A percentile compares a stretch with the other conserved stretches of the same genome.
These are phyloP conservation scores for Morinoia aosen DNA, from an alignment of 2,888 invertebrate species.

Conservation along the genomic window DNA sequence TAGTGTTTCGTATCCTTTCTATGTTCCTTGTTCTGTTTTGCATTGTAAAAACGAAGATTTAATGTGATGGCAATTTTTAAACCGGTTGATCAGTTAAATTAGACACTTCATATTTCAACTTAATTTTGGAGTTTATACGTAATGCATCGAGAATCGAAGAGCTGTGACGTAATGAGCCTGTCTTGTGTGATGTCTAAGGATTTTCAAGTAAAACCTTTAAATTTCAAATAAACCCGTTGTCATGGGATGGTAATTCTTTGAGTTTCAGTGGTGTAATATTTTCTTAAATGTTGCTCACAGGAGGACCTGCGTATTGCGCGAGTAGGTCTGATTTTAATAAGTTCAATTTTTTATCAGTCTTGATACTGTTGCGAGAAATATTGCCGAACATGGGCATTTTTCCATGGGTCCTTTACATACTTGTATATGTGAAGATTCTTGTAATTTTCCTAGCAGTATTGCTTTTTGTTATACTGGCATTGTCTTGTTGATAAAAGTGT, in stretches of 20 bases:
- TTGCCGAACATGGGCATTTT: background rate
- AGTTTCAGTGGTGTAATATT: background rate
- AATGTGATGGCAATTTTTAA: background rate
- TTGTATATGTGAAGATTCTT: background rate
- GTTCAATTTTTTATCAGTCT: background rate
- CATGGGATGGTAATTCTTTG: too few species aligned
- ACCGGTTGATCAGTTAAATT: background rate
- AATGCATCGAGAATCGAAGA: background rate
- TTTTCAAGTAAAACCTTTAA: too few species aligned
- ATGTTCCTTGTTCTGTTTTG: background rate
- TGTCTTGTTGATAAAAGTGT: background rate
- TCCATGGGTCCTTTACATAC: background rate
- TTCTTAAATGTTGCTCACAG: background rate
- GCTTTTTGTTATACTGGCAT: background rate
- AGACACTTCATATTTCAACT: background rate
- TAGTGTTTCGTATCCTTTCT: background rate
- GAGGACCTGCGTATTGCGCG: background rate
- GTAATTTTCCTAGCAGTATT: background rate
- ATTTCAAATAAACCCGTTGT: too few species aligned
- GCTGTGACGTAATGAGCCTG: too few species aligned
- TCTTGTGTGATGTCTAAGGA: too few species aligned
- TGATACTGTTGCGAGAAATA: background rate
- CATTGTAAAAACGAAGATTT: background rate
- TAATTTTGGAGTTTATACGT: background rate
- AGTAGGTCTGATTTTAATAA: background rate